phyloP scores from a whole-genome alignment of 2,888 invertebrate genomes.

The Frankliniella fusca region DNA sequence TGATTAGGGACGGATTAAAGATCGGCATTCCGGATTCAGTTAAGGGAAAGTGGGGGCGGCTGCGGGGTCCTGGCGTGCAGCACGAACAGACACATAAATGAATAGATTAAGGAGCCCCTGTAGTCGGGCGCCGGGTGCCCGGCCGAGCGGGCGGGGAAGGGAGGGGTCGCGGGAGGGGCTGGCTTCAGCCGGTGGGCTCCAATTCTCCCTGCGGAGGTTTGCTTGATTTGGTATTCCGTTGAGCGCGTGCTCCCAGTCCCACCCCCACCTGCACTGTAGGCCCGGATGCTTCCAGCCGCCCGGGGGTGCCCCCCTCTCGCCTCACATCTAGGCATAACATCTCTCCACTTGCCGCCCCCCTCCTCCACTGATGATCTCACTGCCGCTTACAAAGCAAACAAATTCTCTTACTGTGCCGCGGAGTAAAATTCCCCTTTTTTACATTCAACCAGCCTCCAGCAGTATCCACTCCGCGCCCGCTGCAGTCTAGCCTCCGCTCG shows the following conservation, averaged over 20 bases:
- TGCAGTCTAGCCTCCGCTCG: no score
- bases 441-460: no score
- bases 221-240: not conserved
- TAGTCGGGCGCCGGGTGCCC: not conserved
- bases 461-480: no score
- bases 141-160: not conserved
- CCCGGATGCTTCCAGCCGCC: no score
- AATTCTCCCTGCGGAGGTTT: not conserved
- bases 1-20: not conserved
- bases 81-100: constrained; percentile 10
- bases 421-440: no score
- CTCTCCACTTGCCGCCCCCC: no score
- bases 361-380: no score
- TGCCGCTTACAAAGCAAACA: no score
- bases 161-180: no score
- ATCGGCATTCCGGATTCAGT: not conserved
- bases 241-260: not conserved
- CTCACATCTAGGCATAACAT: no score
- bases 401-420: no score
- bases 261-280: not conserved
- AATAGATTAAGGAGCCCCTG: not conserved
- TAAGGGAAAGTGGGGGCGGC: not conserved
- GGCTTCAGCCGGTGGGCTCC: not conserved
- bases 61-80: not conserved
- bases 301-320: no score